phyloP scores from a whole-genome alignment of 2,888 invertebrate species.

The Cryptocephalus primarius region DNA sequence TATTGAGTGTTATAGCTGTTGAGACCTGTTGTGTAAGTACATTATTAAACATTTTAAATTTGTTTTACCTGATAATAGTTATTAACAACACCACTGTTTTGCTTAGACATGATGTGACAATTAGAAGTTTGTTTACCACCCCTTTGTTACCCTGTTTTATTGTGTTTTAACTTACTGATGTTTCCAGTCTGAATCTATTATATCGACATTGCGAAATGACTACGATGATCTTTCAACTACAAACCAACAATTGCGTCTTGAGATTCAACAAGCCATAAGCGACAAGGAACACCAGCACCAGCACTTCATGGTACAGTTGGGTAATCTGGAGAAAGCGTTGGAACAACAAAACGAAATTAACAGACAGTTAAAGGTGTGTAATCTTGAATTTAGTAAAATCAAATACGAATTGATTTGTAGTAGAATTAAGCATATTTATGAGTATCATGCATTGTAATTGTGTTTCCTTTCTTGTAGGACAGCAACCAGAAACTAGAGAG shows the following conservation, averaged over 20 bases:
- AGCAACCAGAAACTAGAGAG: conserved; percentile 12
- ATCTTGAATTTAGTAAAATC: too few species aligned
- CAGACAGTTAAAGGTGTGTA: conserved; percentile 28
- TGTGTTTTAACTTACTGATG: too few species aligned
- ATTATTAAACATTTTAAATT: too few species aligned
- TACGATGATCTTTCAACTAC: conserved; percentile 30
- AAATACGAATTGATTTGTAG: too few species aligned
- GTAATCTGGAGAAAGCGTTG: conserved; percentile 38
- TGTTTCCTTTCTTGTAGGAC: conserved; percentile 11
- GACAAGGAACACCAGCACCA: conserved; percentile 24
- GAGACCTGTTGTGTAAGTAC: too few species aligned
- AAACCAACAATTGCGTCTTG: conserved; percentile 34
- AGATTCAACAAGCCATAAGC: conserved; percentile 36
- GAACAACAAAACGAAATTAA: conserved; percentile 40
- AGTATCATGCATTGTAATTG: not conserved
- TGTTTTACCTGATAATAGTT: too few species aligned
- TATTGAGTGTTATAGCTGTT: too few species aligned
- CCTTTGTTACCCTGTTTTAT: too few species aligned
- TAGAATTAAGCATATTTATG: not conserved
- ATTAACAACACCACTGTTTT: too few species aligned
- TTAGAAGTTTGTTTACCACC: too few species aligned
- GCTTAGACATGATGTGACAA: too few species aligned
- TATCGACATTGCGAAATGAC: conserved; percentile 25
- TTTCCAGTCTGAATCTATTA: too few species aligned
- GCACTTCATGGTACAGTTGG: conserved; percentile 21